Evolutionary conservation across 2,888 invertebrate genomes (phyloP).

Genomic region (Chrysopilus asiliformis): DNA sequence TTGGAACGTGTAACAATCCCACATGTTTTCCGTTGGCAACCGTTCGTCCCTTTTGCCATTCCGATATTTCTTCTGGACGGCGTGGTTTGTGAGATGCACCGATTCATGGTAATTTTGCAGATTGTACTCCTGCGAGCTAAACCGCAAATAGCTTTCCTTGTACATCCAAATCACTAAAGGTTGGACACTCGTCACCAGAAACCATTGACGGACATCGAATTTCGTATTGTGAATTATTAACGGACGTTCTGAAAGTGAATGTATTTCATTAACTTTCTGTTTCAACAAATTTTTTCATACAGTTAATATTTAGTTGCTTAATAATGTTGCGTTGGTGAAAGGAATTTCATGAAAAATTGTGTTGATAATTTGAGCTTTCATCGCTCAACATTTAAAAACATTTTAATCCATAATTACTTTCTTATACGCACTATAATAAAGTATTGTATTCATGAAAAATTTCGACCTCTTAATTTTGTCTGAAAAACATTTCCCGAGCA

Average conservation of each 20-base stretch:
- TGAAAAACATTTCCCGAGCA: too few relatives aligned
- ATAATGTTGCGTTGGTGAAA: too few relatives aligned
- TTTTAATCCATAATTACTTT: too few relatives aligned
- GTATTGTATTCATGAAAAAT: too few relatives aligned
- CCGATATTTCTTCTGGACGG: conserved; percentile 79
- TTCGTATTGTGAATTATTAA: conserved; percentile 80
- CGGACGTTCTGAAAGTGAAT: conserved; percentile 76
- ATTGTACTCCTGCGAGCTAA: conserved; percentile 81
- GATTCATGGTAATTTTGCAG: conserved; percentile 82
- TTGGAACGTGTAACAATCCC: conserved; percentile 78
- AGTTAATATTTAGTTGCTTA: too few relatives aligned
- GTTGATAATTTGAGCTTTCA: too few relatives aligned
- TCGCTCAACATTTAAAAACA: too few relatives aligned
- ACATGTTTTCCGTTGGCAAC: conserved; percentile 87
- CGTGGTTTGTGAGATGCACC: conserved; percentile 85
- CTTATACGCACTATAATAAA: too few relatives aligned
- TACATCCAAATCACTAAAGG: conserved; percentile 89
- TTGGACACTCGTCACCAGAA: conserved; percentile 78
- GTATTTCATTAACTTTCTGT: too few relatives aligned
- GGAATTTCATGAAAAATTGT: too few relatives aligned
- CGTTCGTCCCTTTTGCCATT: conserved; percentile 58
- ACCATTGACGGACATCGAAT: conserved; percentile 94
- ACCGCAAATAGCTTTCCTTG: conserved; percentile 81
- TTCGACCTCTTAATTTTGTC: too few relatives aligned
- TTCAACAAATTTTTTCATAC: too few relatives aligned